phyloP scores from a whole-genome alignment of 1,140 invertebrate genomes.

The Hylyphantes graminicola region DNA sequence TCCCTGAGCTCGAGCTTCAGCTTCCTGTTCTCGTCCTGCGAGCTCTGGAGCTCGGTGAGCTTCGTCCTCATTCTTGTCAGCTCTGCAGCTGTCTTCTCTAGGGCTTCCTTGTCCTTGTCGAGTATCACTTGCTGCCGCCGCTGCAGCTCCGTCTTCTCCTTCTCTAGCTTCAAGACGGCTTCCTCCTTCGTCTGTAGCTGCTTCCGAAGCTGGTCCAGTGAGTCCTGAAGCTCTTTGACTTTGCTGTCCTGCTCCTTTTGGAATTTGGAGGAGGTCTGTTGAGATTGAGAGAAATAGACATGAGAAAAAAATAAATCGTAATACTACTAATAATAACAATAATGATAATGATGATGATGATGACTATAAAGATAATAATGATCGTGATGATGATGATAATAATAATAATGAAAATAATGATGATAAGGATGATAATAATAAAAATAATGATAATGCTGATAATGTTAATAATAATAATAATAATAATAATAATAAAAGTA shows the following conservation, averaged over 20 bases:
- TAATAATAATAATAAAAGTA: too few species aligned
- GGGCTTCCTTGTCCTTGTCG: constrained; percentile 62
- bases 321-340: too few species aligned
- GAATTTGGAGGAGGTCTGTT: constrained; percentile 73
- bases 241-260: constrained; percentile 66
- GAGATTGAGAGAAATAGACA: constrained; percentile 61
- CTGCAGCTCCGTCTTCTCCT: constrained; percentile 87
- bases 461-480: too few species aligned
- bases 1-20: constrained; percentile 82
- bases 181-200: constrained; percentile 63
- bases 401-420: too few species aligned
- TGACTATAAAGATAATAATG: too few species aligned
- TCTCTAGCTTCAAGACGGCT: constrained; percentile 74
- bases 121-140: constrained; percentile 64
- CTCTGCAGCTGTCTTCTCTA: constrained; percentile 63
- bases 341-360: too few species aligned
- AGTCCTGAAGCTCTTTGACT: constrained; percentile 63
- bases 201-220: constrained; percentile 57
- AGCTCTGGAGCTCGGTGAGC: constrained; percentile 82
- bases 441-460: too few species aligned
- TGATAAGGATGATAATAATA: too few species aligned
- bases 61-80: constrained; percentile 80
- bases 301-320: neutral
- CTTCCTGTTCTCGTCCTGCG: constrained; percentile 81
- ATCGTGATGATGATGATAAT: too few species aligned